A percentile compares a stretch with the other conserved stretches of the same genome.
Conservation (phyloP, 2,113 vertebrate species). For the Tragelaphus scriptus region DNA sequence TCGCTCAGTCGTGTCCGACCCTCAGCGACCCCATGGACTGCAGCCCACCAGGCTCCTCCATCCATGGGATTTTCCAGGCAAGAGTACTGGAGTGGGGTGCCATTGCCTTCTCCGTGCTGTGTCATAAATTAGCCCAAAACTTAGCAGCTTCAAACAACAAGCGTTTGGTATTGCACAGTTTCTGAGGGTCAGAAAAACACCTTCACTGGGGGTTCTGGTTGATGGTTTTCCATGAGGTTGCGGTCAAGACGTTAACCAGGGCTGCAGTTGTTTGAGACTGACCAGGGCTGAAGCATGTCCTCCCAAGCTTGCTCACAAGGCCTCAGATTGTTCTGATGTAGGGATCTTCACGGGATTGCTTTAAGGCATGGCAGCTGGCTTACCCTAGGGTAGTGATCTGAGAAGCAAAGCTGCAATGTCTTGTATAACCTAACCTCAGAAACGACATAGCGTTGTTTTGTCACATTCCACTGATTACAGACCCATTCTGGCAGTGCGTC, state of each 20-base stretch:
- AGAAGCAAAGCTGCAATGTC: neutral
- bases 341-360: neutral
- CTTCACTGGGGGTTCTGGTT: neutral
- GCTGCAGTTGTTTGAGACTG: neutral
- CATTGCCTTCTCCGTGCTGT: no score
- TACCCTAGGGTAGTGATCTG: neutral
- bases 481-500: neutral
- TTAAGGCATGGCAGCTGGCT: neutral
- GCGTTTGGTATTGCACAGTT: neutral
- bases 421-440: neutral
- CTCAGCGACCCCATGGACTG: no score
- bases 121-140: neutral
- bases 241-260: neutral
- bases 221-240: neutral
- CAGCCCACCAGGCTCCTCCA: no score
- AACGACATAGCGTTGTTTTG: neutral
- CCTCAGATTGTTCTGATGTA: fast-evolving
- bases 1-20: no score
- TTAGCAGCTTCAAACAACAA: neutral
- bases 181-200: neutral
- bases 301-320: neutral
- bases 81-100: no score
- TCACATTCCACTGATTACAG: neutral
- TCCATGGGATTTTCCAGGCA: no score
- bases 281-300: neutral